These are phyloP conservation scores for Coilia nasus DNA, from an alignment of 2,797 vertebrate genomes.

Conservation along the genomic window DNA sequence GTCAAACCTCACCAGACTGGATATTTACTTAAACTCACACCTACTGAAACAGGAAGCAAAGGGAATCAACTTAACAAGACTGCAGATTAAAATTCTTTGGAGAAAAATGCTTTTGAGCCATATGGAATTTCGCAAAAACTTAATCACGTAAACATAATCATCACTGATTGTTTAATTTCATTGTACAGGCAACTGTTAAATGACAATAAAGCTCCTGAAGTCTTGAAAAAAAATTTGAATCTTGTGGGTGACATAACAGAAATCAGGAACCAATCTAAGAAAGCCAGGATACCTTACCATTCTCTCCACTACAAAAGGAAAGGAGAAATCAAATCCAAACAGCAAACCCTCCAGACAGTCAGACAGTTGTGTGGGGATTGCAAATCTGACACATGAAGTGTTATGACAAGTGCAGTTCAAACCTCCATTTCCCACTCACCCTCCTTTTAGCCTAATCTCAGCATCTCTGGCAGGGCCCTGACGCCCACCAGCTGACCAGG, in stretches of 20 bases:
- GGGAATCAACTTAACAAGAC: neutral
- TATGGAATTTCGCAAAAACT: neutral
- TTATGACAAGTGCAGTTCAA: neutral
- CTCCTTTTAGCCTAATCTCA: neutral
- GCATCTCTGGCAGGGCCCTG: neutral
- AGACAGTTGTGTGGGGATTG: neutral
- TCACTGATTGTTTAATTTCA: too few species aligned
- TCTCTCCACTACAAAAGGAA: neutral
- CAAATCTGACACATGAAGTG: neutral
- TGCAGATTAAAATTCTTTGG: neutral
- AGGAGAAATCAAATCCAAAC: neutral
- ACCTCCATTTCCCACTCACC: neutral
- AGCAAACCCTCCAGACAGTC: neutral
- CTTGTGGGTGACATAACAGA: neutral
- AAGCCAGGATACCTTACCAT: neutral
- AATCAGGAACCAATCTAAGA: neutral
- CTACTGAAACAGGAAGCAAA: neutral
- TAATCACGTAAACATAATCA: too few species aligned
- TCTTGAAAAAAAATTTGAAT: too few species aligned
- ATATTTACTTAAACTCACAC: neutral
- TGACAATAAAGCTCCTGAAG: too few species aligned
- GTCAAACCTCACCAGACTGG: neutral
- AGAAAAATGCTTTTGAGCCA: neutral
- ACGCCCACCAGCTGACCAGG: neutral
- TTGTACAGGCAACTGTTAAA: too few species aligned